phyloP scores from a whole-genome alignment of 2,797 vertebrate genomes.

The Pipistrellus pipistrellus region DNA sequence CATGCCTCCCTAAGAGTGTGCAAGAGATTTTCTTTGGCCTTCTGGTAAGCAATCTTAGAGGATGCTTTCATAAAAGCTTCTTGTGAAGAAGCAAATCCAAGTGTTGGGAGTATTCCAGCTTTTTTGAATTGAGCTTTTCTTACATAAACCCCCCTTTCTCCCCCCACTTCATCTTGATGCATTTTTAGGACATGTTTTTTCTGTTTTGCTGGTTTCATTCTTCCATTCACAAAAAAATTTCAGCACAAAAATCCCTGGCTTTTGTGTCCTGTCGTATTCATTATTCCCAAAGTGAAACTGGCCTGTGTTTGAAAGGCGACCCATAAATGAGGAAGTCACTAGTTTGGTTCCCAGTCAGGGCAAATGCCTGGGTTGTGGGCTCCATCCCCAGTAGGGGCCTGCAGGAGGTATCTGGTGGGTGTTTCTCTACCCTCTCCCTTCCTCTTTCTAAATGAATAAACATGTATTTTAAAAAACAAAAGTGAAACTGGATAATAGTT shows the following conservation, averaged over 20 bases:
- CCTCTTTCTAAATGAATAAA: too few species aligned
- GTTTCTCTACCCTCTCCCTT: too few species aligned
- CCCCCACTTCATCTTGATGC: background rate
- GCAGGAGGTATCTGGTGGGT: too few species aligned
- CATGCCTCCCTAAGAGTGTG: fast-evolving
- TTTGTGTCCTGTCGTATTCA: background rate
- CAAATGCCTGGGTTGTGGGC: too few species aligned
- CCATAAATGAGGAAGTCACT: too few species aligned
- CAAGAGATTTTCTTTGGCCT: background rate
- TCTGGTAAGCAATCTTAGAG: background rate
- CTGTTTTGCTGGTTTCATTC: background rate
- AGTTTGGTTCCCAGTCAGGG: too few species aligned
- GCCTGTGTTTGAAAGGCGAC: too few species aligned
- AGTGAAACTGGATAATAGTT: background rate
- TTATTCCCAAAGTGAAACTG: background rate
- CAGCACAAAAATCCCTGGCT: background rate
- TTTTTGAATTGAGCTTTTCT: background rate
- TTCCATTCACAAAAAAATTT: background rate
- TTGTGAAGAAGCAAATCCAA: background rate
- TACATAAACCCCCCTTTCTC: background rate
- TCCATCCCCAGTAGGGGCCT: too few species aligned
- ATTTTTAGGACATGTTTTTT: background rate
- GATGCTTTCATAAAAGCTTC: background rate
- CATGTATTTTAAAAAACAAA: too few species aligned
- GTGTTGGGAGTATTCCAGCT: background rate